A percentile compares a stretch with the other conserved stretches of the same genome.
Evolutionary conservation across 2,797 vertebrate species (phyloP).

Genomic region (Micropoecilia bifurca): DNA sequence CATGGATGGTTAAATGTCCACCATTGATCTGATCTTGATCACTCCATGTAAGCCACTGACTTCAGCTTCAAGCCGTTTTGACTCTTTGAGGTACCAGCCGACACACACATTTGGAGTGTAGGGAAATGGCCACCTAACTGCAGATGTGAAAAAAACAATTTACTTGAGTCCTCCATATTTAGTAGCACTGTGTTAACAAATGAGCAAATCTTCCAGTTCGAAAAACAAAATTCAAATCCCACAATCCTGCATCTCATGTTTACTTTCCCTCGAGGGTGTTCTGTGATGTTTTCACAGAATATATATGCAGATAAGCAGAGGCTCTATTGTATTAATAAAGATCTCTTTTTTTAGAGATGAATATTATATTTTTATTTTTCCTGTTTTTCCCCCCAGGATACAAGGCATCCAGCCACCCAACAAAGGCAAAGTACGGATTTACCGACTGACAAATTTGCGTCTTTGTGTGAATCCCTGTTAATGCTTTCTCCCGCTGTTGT

Average conservation of each 20-base stretch:
- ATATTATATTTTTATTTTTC: background rate
- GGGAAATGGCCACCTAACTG: background rate
- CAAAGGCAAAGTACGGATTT: slow-evolving; percentile 75
- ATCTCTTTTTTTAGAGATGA: background rate
- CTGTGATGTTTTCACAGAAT: background rate
- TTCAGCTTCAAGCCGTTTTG: background rate
- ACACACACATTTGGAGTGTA: background rate
- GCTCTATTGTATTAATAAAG: background rate
- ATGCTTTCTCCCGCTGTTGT: slow-evolving; percentile 9
- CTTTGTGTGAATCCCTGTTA: background rate
- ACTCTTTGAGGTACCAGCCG: background rate
- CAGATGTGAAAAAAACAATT: background rate
- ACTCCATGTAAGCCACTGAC: background rate
- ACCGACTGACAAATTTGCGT: background rate
- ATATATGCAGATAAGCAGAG: background rate
- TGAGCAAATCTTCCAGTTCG: background rate
- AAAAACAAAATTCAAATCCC: background rate
- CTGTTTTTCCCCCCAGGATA: slow-evolving; percentile 65
- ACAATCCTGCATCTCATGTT: background rate
- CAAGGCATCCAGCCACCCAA: slow-evolving; percentile 65
- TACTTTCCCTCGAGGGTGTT: background rate
- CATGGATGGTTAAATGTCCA: background rate
- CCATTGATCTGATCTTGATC: background rate
- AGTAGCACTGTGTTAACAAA: background rate
- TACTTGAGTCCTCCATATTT: background rate